phyloP scores from a whole-genome alignment of 2,797 vertebrate species.

The Centropyge bicolor region DNA sequence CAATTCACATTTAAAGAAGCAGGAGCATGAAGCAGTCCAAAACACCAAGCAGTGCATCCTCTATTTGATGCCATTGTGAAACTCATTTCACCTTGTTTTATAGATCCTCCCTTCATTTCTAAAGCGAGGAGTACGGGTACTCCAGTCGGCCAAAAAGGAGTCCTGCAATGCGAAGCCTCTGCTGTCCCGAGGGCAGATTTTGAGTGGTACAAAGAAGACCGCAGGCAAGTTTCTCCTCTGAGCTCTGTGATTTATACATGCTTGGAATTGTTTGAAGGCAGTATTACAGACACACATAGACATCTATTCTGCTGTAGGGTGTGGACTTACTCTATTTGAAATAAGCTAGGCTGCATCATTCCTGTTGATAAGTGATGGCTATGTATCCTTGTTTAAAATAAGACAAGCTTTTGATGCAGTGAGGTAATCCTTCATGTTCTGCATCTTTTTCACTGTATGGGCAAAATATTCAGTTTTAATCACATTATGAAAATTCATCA shows the following conservation, averaged over 20 bases:
- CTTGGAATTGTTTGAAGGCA: conserved; percentile 54
- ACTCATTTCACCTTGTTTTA: conserved; percentile 7
- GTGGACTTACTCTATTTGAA: conserved; percentile 23
- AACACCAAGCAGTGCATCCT: neutral
- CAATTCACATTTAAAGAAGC: neutral
- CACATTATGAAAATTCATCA: conserved; percentile 5
- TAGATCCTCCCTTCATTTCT: conserved; percentile 95
- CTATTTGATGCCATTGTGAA: neutral
- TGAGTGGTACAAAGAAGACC: conserved; percentile 98
- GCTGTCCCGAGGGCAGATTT: conserved; percentile 95
- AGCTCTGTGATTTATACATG: conserved; percentile 32
- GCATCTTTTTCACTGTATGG: neutral
- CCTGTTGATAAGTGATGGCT: conserved; percentile 19
- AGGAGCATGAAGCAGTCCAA: neutral
- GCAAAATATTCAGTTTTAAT: conserved; percentile 32
- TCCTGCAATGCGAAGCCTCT: conserved; percentile 94
- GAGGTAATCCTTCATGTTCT: conserved; percentile 7
- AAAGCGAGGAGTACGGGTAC: conserved; percentile 91
- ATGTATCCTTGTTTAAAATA: conserved; percentile 26
- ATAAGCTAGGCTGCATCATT: conserved; percentile 22
- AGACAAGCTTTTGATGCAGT: conserved; percentile 27
- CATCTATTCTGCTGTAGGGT: conserved; percentile 13
- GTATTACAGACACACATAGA: conserved; percentile 32
- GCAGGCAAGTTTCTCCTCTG: conserved; percentile 83
- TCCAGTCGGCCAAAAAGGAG: conserved; percentile 94